Percentiles rank a stretch among this genome's conserved stretches.
phyloP scores from a whole-genome alignment of 2,113 vertebrate species.

The Eptesicus fuscus region DNA sequence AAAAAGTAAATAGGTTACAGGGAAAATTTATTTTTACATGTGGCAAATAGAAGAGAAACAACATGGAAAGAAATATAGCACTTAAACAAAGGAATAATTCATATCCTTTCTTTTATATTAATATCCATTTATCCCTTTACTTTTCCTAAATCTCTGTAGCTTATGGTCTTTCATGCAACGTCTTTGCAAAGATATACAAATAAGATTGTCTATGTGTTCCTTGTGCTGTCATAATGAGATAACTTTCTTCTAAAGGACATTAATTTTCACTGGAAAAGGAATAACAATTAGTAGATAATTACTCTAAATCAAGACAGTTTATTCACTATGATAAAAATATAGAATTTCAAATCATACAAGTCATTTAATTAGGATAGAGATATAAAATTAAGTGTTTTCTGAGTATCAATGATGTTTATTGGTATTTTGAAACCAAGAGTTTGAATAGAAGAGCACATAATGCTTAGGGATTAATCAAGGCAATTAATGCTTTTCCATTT shows the following conservation, averaged over 20 bases:
- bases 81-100: neutral
- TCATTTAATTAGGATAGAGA: constrained; percentile 26
- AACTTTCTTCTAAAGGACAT: constrained; percentile 34
- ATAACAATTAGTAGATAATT: constrained; percentile 45
- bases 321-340: constrained; percentile 30
- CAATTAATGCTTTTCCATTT: constrained; percentile 16
- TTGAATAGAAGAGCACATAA: neutral
- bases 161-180: neutral
- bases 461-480: constrained; percentile 7
- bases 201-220: neutral
- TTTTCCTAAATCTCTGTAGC: constrained; percentile 4
- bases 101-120: neutral
- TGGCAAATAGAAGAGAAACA: constrained; percentile 17
- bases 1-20: neutral
- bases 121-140: neutral
- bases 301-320: constrained; percentile 22
- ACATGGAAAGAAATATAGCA: neutral
- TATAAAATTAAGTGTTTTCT: constrained; percentile 46
- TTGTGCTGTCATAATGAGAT: neutral
- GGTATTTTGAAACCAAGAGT: neutral
- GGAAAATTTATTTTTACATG: constrained; percentile 13
- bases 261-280: constrained; percentile 45
- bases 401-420: constrained; percentile 31
- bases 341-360: constrained; percentile 40
- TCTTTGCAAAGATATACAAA: constrained; percentile 13